These are phyloP conservation scores for Halcyon badia DNA, from an alignment of 2,797 vertebrate genomes.

Conservation along the genomic window DNA sequence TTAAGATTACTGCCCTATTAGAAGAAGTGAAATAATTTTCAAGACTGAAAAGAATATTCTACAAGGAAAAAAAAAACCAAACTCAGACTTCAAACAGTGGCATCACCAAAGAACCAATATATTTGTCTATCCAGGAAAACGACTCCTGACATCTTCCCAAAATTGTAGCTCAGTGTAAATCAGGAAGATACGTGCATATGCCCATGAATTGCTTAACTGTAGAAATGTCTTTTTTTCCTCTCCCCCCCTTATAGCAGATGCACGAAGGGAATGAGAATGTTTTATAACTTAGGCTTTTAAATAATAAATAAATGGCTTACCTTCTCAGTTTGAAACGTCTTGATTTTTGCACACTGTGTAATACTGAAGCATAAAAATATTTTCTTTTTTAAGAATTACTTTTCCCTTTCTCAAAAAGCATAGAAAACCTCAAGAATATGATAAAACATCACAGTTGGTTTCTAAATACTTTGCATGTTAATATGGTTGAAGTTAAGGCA, in stretches of 20 bases:
- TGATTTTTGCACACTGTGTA: constrained; percentile 29
- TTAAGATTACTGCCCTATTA: background rate
- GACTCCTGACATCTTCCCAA: background rate
- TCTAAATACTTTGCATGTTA: constrained; percentile 78
- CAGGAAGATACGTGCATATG: background rate
- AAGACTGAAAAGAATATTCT: background rate
- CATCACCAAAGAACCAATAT: background rate
- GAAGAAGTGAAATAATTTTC: background rate
- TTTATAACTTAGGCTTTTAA: constrained; percentile 70
- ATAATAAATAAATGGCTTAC: constrained; percentile 64
- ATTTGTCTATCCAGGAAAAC: background rate
- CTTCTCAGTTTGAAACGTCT: constrained; percentile 27
- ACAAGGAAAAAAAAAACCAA: background rate
- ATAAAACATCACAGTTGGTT: constrained; percentile 69
- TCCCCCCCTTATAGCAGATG: constrained; percentile 9
- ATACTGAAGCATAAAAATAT: constrained; percentile 17
- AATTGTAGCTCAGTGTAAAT: background rate
- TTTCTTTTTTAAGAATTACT: constrained; percentile 20
- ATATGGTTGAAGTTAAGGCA: constrained; percentile 77
- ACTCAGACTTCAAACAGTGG: background rate
- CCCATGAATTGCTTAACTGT: constrained; percentile 48
- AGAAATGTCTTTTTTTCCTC: constrained; percentile 23
- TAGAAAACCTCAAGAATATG: constrained; percentile 27
- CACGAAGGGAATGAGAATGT: constrained; percentile 17
- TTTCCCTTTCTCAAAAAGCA: constrained; percentile 49